Percentiles rank a stretch among this genome's conserved stretches.
These are phyloP conservation scores for Mormoops blainvillei DNA, from an alignment of 2,113 vertebrate species.

Conservation along the genomic window DNA sequence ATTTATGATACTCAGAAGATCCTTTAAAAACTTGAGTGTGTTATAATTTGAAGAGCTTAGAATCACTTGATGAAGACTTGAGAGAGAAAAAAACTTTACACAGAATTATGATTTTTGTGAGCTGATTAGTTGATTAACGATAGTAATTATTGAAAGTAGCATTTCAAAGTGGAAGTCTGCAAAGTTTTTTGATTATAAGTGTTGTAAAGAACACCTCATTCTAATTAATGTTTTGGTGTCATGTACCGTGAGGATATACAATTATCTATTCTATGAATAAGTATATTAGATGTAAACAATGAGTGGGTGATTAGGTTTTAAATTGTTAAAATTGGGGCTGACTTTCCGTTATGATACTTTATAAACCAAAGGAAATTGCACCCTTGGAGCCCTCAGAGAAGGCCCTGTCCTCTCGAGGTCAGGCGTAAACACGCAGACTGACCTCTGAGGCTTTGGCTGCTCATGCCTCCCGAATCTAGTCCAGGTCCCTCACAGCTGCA, in stretches of 20 bases:
- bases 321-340: constrained; percentile 2
- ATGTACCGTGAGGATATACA: neutral
- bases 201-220: neutral
- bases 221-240: neutral
- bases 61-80: neutral
- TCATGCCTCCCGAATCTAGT: too few relatives aligned
- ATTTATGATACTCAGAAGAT: neutral
- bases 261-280: neutral
- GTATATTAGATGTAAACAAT: neutral
- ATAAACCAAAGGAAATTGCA: neutral
- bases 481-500: neutral
- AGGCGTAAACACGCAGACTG: neutral
- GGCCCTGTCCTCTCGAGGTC: neutral
- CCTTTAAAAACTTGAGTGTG: neutral
- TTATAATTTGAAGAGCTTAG: neutral
- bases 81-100: neutral
- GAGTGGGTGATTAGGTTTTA: neutral
- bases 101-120: neutral
- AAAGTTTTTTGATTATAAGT: neutral
- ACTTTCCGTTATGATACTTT: neutral
- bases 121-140: neutral
- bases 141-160: neutral
- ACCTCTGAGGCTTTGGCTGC: neutral
- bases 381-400: neutral
- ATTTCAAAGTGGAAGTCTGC: neutral